Conservation (phyloP, 1,140 invertebrate genomes). For the Drosophila bocqueti region DNA sequence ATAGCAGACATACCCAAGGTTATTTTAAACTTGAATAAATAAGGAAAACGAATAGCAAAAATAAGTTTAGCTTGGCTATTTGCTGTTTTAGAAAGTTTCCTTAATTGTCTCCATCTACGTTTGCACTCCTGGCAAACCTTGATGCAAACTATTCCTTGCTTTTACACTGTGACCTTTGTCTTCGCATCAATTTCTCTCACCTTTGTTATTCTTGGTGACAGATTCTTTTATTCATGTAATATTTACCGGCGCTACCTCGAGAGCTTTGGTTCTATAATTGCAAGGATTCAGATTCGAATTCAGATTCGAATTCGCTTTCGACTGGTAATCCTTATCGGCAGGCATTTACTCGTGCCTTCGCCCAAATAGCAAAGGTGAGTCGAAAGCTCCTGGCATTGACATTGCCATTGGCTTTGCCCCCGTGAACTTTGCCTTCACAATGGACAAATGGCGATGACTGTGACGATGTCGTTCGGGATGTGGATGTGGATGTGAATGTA, state of each 20-base stretch:
- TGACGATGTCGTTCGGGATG: slow-evolving; percentile 10
- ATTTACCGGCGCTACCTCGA: slow-evolving; percentile 2
- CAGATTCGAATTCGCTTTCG: neutral
- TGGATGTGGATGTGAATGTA: neutral
- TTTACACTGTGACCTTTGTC: slow-evolving; percentile 33
- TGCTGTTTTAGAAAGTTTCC: neutral
- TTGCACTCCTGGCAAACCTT: slow-evolving; percentile 1
- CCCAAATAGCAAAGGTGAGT: slow-evolving; percentile 43
- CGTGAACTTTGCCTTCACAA: slow-evolving; percentile 34
- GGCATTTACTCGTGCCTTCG: slow-evolving; percentile 10
- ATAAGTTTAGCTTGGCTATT: neutral
- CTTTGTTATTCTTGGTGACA: slow-evolving; percentile 1
- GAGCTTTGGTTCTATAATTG: slow-evolving; percentile 10
- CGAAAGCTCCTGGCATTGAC: slow-evolving; percentile 24
- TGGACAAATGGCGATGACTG: slow-evolving; percentile 26
- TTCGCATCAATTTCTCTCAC: neutral
- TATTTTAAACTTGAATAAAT: neutral
- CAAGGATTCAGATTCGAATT: slow-evolving; percentile 2
- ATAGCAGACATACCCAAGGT: neutral
- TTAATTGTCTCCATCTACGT: neutral
- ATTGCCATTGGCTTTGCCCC: slow-evolving; percentile 37
- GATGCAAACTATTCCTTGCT: slow-evolving; percentile 2
- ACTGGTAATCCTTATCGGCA: slow-evolving; percentile 23
- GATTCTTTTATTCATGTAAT: slow-evolving; percentile 8
- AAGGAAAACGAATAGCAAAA: neutral